Evolutionary conservation across 2,113 vertebrate species (phyloP).

Genomic region (Atlantisia rogersi): DNA sequence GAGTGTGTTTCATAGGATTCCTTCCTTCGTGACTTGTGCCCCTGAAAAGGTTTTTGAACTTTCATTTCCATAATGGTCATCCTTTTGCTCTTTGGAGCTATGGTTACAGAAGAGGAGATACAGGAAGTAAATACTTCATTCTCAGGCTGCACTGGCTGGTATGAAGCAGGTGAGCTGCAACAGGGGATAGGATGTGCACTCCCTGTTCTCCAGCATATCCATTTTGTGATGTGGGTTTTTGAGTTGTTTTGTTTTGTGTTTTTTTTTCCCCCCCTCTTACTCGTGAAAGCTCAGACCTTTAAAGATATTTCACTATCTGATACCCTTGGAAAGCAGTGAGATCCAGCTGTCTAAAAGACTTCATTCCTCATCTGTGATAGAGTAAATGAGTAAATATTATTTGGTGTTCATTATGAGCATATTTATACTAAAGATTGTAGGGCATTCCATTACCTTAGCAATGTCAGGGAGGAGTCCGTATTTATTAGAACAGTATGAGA

Average conservation of each 20-base stretch:
- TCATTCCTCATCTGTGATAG: background rate
- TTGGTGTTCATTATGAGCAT: background rate
- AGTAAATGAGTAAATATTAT: background rate
- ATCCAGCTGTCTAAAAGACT: background rate
- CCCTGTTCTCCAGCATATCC: background rate
- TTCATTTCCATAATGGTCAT: background rate
- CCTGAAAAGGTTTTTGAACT: background rate
- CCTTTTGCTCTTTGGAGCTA: background rate
- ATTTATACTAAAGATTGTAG: background rate
- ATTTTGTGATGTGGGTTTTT: background rate
- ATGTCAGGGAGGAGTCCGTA: background rate
- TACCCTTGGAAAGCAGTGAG: background rate
- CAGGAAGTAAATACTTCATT: background rate
- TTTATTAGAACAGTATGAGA: background rate
- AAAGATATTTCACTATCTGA: background rate
- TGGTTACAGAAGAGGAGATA: background rate
- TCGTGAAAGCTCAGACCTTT: background rate
- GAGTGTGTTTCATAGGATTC: background rate
- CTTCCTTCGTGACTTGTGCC: background rate
- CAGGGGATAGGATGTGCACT: background rate
- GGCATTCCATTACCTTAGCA: background rate
- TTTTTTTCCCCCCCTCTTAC: background rate
- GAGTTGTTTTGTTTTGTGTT: background rate
- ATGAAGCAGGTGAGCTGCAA: background rate
- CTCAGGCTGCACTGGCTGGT: background rate